Percentiles rank a stretch among this genome's conserved stretches.
phyloP scores from a whole-genome alignment of 92 coral and sea anemone species.

The Nematostella vectensis region DNA sequence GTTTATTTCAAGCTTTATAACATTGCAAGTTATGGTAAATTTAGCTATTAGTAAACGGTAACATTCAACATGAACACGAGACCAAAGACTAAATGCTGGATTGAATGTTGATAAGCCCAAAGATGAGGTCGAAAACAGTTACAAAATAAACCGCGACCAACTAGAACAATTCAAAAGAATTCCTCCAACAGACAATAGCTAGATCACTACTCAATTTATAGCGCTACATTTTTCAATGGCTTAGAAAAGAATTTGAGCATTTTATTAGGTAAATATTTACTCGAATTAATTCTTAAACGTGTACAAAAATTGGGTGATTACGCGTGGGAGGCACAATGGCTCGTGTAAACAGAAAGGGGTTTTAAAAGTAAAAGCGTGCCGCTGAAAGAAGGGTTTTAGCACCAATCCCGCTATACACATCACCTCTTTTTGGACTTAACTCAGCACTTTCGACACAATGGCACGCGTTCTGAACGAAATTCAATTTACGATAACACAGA shows the following conservation, averaged over 20 bases:
- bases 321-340: constrained; percentile 20
- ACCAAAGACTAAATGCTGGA: no score
- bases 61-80: no score
- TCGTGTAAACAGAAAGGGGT: constrained; percentile 28
- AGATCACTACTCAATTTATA: constrained; percentile 28
- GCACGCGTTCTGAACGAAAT: no score
- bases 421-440: no score
- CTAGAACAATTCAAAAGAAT: constrained; percentile 6
- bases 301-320: constrained; percentile 40
- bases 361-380: constrained; percentile 8
- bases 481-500: no score
- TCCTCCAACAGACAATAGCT: constrained; percentile 37
- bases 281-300: constrained; percentile 45
- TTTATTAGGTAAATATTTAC: constrained; percentile 75
- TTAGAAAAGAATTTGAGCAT: constrained; percentile 32
- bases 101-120: no score
- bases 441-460: no score
- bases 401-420: not conserved
- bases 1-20: constrained; percentile 38
- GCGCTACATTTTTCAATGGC: constrained; percentile 45
- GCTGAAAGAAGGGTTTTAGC: not conserved
- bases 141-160: no score
- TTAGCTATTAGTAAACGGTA: no score
- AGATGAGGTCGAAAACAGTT: no score
- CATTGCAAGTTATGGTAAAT: constrained; percentile 5